phyloP scores from a whole-genome alignment of 2,797 vertebrate species.

The Cirrhinus mrigala region DNA sequence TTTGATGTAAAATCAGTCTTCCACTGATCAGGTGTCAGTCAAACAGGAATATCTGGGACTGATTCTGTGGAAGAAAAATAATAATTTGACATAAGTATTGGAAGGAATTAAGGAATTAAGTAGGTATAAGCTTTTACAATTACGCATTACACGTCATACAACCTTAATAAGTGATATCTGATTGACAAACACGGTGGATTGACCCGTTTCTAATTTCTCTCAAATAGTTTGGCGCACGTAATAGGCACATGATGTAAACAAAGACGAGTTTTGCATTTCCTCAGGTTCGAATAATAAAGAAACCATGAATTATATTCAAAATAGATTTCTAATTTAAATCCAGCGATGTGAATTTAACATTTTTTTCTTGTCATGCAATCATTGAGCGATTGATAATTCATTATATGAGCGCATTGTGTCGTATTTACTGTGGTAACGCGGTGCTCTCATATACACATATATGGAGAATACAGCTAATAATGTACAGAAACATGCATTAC shows the following conservation, averaged over 20 bases:
- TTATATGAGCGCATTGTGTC: not conserved
- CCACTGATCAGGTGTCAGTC: slow-evolving; percentile 11
- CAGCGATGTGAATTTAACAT: not conserved
- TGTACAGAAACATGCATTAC: not conserved
- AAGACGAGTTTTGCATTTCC: not conserved
- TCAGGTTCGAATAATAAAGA: not conserved
- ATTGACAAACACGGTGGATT: not conserved
- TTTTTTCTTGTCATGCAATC: not conserved
- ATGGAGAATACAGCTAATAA: not conserved
- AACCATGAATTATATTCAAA: not conserved
- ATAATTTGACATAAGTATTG: not conserved
- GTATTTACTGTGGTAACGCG: not conserved
- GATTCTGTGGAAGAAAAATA: slow-evolving; percentile 43
- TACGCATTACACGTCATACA: no score
- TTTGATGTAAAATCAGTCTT: slow-evolving; percentile 20
- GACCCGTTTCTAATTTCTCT: not conserved
- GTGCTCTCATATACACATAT: not conserved
- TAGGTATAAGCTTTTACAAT: not conserved
- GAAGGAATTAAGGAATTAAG: not conserved
- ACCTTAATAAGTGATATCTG: not conserved
- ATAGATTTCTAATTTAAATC: not conserved
- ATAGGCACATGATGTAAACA: slow-evolving; percentile 8
- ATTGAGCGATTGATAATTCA: not conserved
- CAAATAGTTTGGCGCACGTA: no score
- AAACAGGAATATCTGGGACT: not conserved